phyloP scores from a whole-genome alignment of 2,888 invertebrate genomes.

The Polydrusus tereticollis region DNA sequence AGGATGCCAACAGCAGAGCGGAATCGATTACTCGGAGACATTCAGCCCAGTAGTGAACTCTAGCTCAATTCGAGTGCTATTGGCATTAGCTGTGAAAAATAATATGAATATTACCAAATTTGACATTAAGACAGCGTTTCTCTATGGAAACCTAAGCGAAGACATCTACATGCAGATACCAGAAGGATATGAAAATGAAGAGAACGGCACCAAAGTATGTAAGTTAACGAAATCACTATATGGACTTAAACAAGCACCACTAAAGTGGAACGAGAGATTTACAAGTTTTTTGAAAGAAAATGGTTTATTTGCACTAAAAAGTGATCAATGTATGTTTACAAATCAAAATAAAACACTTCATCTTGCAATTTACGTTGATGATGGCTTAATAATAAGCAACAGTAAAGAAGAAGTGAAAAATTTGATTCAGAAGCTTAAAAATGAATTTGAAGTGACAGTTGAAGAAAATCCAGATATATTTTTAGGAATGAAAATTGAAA shows the following conservation, averaged over 20 bases:
- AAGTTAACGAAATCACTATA: constrained; percentile 32
- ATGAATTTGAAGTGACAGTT: no score
- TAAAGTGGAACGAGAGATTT: constrained; percentile 37
- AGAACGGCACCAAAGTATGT: constrained; percentile 20
- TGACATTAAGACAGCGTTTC: no score
- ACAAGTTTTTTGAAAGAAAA: constrained; percentile 29
- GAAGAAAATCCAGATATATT: no score
- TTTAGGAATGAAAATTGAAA: no score
- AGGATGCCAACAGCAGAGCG: constrained; percentile 38
- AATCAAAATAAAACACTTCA: neutral
- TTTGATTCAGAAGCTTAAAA: no score
- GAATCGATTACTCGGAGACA: constrained; percentile 39
- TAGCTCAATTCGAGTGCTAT: neutral
- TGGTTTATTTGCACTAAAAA: neutral
- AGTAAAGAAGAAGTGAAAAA: no score
- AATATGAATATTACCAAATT: neutral
- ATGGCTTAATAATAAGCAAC: no score
- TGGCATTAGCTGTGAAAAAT: neutral
- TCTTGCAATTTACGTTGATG: neutral
- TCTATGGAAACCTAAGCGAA: no score
- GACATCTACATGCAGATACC: neutral
- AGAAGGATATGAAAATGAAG: neutral
- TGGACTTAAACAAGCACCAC: constrained; percentile 37
- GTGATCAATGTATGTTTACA: neutral
- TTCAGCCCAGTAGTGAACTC: constrained; percentile 42